A percentile compares a stretch with the other conserved stretches of the same genome.
These are phyloP conservation scores for Nothoprocta pentlandii DNA, from an alignment of 2,113 vertebrate species.

Conservation along the genomic window DNA sequence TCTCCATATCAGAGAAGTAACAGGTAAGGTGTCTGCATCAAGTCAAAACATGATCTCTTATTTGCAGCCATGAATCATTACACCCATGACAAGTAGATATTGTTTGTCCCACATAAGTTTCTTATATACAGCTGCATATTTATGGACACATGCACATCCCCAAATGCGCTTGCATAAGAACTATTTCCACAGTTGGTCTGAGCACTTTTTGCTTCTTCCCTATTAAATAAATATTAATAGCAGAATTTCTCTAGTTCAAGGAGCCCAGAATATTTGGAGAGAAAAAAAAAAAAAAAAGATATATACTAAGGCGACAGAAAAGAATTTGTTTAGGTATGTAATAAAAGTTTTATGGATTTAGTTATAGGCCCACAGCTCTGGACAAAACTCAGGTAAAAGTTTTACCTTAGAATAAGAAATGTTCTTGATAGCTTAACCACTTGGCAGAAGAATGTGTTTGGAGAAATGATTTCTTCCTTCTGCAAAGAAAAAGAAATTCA, in stretches of 20 bases:
- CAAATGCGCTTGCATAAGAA: neutral
- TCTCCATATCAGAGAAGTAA: neutral
- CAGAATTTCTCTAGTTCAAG: neutral
- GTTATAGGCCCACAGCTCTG: neutral
- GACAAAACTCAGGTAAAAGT: neutral
- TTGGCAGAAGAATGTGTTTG: neutral
- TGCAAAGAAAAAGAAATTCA: neutral
- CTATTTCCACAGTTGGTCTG: neutral
- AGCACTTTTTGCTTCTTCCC: neutral
- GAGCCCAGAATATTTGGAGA: neutral
- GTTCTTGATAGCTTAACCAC: neutral
- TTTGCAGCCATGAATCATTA: neutral
- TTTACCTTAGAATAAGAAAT: neutral
- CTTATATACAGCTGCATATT: neutral
- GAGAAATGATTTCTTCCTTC: neutral
- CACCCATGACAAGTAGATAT: neutral
- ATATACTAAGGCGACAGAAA: neutral
- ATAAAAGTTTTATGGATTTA: neutral
- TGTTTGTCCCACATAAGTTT: neutral
- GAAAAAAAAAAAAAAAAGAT: neutral
- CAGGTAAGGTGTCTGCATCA: neutral
- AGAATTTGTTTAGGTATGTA: neutral
- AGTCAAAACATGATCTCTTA: rapidly evolving
- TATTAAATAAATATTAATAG: neutral
- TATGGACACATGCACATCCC: neutral